These are phyloP conservation scores for Thinocorus orbignyianus DNA, from an alignment of 2,113 vertebrate genomes.

Conservation along the genomic window DNA sequence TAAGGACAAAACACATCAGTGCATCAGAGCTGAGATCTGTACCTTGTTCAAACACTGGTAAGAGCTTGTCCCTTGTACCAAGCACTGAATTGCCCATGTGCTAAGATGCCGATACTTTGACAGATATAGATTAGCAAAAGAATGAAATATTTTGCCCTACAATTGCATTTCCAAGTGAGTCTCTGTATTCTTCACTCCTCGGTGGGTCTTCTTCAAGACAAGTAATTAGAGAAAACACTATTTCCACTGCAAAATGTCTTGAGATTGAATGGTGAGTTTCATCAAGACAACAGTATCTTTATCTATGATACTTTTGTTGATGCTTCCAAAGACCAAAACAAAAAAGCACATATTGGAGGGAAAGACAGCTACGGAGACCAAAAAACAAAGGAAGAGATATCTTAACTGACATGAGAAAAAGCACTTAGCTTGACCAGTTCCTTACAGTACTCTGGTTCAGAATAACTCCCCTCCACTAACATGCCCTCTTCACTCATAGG, in stretches of 20 bases:
- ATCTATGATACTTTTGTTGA: background rate
- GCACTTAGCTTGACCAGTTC: background rate
- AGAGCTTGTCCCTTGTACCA: background rate
- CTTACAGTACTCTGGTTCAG: background rate
- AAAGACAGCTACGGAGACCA: background rate
- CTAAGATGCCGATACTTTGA: background rate
- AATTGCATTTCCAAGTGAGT: background rate
- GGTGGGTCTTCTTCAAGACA: background rate
- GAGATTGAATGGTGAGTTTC: background rate
- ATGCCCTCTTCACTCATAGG: background rate
- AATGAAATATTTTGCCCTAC: background rate
- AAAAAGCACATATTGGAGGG: background rate
- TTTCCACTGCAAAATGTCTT: background rate
- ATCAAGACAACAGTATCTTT: background rate
- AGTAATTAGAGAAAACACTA: background rate
- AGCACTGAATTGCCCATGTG: background rate
- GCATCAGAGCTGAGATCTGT: background rate
- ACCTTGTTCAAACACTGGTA: background rate
- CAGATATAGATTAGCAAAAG: background rate
- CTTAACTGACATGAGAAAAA: background rate
- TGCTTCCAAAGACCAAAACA: background rate
- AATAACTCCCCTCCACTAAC: background rate
- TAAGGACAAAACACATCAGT: background rate
- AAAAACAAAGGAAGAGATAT: background rate
- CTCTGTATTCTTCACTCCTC: background rate